phyloP scores from a whole-genome alignment of 2,113 vertebrate species.

The Scomber scombrus region DNA sequence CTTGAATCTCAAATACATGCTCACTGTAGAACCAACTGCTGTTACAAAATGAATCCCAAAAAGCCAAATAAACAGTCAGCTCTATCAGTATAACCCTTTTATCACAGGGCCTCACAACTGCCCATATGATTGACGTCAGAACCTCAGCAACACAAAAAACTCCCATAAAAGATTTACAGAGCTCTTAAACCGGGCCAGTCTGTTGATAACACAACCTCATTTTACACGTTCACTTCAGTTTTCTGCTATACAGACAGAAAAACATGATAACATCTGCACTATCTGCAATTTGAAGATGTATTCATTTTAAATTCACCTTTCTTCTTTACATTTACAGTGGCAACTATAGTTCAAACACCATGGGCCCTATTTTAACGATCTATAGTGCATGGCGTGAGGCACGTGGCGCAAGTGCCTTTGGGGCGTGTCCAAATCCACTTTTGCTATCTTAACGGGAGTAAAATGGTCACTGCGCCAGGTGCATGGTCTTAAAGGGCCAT shows the following conservation, averaged over 20 bases:
- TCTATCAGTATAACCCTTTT: not conserved
- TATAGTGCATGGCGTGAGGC: no score
- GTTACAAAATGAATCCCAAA: no score
- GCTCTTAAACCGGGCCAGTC: conserved; percentile 18
- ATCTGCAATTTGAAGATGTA: not conserved
- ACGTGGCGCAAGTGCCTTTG: no score
- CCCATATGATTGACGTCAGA: not conserved
- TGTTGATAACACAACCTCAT: not conserved
- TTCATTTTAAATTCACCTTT: not conserved
- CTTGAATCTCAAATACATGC: no score
- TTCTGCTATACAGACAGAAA: not conserved
- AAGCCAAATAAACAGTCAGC: not conserved
- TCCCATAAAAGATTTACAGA: not conserved
- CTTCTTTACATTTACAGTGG: no score
- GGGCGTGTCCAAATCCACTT: no score
- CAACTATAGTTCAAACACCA: not conserved
- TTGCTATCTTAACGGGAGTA: no score
- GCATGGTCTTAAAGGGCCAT: no score
- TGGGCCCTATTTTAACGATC: no score
- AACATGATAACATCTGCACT: not conserved
- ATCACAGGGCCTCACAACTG: not conserved
- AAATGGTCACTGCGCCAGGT: no score
- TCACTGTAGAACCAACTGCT: not conserved
- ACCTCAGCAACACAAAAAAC: no score
- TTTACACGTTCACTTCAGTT: not conserved